phyloP scores from a whole-genome alignment of 2,113 vertebrate genomes.

The Nestor notabilis region DNA sequence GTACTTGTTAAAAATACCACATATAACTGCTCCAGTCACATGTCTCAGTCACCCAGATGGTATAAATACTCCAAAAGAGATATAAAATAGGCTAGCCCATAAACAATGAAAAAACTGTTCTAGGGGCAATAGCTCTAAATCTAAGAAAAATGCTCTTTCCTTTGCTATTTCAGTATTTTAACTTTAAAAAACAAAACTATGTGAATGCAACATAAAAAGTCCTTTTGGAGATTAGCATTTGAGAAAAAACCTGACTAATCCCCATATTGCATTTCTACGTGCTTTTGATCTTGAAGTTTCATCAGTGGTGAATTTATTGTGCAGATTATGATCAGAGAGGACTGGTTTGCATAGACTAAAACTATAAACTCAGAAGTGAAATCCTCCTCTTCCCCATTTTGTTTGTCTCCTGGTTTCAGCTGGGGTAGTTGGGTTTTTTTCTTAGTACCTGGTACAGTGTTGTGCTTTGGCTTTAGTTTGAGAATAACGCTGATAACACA shows the following conservation, averaged over 20 bases:
- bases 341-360: background rate
- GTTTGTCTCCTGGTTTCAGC: background rate
- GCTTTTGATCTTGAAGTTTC: background rate
- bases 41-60: background rate
- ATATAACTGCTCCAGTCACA: background rate
- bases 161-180: background rate
- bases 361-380: background rate
- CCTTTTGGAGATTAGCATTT: background rate
- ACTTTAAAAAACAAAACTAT: background rate
- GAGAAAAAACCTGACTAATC: background rate
- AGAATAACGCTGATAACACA: background rate
- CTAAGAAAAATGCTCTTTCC: background rate
- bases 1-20: background rate
- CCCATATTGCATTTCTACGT: background rate
- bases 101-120: background rate
- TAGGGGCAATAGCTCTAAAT: background rate
- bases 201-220: background rate
- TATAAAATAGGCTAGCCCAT: background rate
- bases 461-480: background rate
- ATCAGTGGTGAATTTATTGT: background rate
- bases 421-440: background rate
- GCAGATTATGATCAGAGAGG: background rate
- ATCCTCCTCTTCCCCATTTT: background rate
- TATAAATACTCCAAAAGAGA: background rate
- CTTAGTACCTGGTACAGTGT: background rate